Conservation (phyloP, 2,888 invertebrate species). For the Conops quadrifasciatus region DNA sequence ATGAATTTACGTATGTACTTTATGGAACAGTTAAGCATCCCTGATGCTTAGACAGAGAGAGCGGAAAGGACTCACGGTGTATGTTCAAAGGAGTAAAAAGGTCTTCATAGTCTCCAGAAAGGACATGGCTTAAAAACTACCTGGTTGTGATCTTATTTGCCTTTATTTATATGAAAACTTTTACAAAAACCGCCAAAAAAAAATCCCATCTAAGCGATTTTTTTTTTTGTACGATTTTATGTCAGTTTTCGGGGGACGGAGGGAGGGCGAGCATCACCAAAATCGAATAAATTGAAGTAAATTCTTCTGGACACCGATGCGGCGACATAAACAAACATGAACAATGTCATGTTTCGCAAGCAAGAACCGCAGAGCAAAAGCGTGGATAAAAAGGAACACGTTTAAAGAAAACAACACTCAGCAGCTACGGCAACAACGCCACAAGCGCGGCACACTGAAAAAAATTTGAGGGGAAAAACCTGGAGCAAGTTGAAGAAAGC, state of each 20-base stretch:
- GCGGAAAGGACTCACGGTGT: no score
- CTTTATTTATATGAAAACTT: no score
- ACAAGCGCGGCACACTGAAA: not conserved
- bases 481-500: not conserved
- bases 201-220: no score
- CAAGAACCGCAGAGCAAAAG: constrained; percentile 14
- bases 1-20: not conserved
- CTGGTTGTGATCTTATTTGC: no score
- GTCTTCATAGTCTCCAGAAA: no score
- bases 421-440: not conserved
- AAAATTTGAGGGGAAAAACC: not conserved
- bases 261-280: not conserved
- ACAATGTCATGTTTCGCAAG: constrained; percentile 17
- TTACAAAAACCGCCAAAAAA: no score
- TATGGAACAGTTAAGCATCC: no score
- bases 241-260: no score
- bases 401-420: not conserved
- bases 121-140: no score
- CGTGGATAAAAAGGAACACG: constrained; percentile 12
- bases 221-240: no score
- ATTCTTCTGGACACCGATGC: constrained; percentile 6
- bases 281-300: not conserved
- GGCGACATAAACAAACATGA: constrained; percentile 33
- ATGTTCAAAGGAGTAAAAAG: no score
- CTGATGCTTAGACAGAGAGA: no score